Conservation (phyloP, 2,113 vertebrate genomes). For the Phaetusa simplex region DNA sequence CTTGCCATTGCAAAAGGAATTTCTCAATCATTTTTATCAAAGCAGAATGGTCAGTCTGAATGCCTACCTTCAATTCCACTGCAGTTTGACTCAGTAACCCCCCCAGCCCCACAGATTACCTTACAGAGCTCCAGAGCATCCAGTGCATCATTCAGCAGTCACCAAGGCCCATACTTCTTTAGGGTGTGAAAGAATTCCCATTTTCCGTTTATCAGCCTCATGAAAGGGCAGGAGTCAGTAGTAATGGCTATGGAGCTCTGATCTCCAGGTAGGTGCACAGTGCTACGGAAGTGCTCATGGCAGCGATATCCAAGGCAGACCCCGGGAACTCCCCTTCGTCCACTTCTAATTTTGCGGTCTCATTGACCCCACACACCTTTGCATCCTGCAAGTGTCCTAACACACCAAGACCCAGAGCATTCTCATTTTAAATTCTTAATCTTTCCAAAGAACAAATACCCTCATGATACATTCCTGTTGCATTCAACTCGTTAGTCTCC, state of each 20-base stretch:
- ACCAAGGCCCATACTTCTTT: not conserved
- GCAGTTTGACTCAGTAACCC: not conserved
- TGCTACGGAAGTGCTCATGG: not conserved
- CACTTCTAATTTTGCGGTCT: not conserved
- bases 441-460: conserved; percentile 1
- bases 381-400: not conserved
- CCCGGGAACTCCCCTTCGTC: not conserved
- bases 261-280: not conserved
- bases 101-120: not conserved
- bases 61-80: not conserved
- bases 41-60: not conserved
- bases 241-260: not conserved
- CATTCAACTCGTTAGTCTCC: conserved; percentile 35
- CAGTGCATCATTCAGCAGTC: not conserved
- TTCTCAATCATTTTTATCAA: not conserved
- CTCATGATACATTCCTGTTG: not conserved
- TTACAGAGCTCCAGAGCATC: not conserved
- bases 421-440: conserved; percentile 14
- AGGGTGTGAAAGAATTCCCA: not conserved
- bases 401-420: not conserved
- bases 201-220: not conserved
- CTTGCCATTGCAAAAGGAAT: not conserved
- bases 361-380: not conserved
- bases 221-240: not conserved
- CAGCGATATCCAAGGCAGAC: not conserved